phyloP scores from a whole-genome alignment of 2,888 invertebrate species.

The Sipha maydis region DNA sequence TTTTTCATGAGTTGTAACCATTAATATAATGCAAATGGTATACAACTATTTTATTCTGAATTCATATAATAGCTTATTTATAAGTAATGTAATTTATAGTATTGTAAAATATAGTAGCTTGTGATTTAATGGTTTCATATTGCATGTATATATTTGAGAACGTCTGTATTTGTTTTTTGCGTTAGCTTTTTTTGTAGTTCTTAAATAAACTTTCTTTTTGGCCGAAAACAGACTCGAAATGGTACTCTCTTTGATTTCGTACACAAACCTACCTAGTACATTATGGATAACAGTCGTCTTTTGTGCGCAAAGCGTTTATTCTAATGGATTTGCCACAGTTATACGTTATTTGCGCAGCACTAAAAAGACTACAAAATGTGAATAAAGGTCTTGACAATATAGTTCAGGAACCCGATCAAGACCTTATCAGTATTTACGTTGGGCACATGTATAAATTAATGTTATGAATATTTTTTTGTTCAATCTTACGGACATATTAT shows the following conservation, averaged over 20 bases:
- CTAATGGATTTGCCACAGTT: neutral
- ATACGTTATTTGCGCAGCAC: neutral
- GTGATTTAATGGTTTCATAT: neutral
- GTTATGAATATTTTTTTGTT: too few species aligned
- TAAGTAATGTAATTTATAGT: neutral
- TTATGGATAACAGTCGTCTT: neutral
- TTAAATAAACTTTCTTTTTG: neutral
- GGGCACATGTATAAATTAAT: too few species aligned
- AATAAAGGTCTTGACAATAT: too few species aligned
- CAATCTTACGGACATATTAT: too few species aligned
- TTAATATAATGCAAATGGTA: neutral
- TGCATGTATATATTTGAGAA: neutral
- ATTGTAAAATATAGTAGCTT: neutral
- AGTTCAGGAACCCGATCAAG: too few species aligned
- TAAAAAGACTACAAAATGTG: neutral
- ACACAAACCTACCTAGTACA: neutral
- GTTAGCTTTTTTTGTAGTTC: neutral
- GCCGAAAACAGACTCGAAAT: neutral
- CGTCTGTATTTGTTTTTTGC: neutral
- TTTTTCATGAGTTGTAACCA: neutral
- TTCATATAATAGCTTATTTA: neutral
- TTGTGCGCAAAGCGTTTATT: neutral
- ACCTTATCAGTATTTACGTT: too few species aligned
- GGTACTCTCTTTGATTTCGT: neutral
- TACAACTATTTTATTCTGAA: neutral